phyloP scores from a whole-genome alignment of 1,140 invertebrate species.

The Cryptotermes secundus region DNA sequence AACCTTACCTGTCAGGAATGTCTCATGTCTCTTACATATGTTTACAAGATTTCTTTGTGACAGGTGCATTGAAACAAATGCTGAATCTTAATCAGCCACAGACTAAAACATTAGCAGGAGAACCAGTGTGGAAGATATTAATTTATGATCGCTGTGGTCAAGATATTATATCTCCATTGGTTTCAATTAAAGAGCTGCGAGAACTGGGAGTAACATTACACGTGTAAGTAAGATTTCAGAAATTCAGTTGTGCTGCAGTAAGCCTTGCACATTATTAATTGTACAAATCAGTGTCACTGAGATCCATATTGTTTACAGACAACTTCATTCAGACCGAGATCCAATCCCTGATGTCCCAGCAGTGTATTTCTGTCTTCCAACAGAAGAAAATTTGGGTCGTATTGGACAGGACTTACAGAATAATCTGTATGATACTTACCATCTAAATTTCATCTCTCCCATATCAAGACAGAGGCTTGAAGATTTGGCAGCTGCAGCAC shows the following conservation, averaged over 20 bases:
- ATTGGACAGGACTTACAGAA: constrained; percentile 92
- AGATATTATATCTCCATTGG: constrained; percentile 96
- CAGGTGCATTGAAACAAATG: constrained; percentile 87
- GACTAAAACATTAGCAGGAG: constrained; percentile 69
- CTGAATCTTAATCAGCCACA: constrained; percentile 85
- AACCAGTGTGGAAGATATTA: constrained; percentile 94
- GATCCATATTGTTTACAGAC: constrained; percentile 52
- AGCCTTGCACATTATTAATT: constrained; percentile 7
- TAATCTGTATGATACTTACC: constrained; percentile 92
- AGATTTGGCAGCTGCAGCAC: constrained; percentile 88
- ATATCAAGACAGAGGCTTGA: constrained; percentile 93
- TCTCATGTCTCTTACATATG: not conserved
- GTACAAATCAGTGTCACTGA: not conserved
- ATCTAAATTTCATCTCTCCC: constrained; percentile 97
- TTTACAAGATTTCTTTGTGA: not conserved
- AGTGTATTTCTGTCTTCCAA: constrained; percentile 97
- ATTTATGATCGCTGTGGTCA: constrained; percentile 95
- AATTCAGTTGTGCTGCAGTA: not conserved
- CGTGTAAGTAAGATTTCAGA: constrained; percentile 69
- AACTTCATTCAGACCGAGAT: constrained; percentile 92
- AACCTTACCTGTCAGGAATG: not conserved
- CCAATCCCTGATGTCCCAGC: constrained; percentile 97
- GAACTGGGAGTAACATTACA: constrained; percentile 97
- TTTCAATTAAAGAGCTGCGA: constrained; percentile 93
- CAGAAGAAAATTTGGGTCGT: constrained; percentile 92